These are phyloP conservation scores for Oryctes rhinoceros DNA, from an alignment of 1,140 invertebrate species.

Conservation along the genomic window DNA sequence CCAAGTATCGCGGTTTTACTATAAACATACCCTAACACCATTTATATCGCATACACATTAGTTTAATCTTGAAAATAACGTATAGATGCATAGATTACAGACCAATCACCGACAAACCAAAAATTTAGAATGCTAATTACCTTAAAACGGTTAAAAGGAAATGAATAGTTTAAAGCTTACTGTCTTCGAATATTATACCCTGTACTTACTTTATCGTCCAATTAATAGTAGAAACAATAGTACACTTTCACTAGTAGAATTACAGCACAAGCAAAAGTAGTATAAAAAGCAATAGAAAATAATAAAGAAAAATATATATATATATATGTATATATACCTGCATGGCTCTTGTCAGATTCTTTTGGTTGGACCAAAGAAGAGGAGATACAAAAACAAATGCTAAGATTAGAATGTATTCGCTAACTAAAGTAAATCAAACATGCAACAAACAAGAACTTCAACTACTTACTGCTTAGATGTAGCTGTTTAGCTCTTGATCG, in stretches of 20 bases:
- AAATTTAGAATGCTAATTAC: background rate
- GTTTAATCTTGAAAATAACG: too few relatives aligned
- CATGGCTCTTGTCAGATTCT: constrained; percentile 45
- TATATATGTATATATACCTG: constrained; percentile 40
- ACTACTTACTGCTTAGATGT: background rate
- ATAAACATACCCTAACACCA: too few relatives aligned
- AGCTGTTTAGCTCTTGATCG: background rate
- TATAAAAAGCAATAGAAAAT: constrained; percentile 11
- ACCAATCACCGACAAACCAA: too few relatives aligned
- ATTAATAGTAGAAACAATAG: background rate
- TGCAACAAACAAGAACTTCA: constrained; percentile 9
- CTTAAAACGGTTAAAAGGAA: background rate
- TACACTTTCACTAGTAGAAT: background rate
- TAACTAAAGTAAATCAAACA: constrained; percentile 34
- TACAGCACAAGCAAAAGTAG: constrained; percentile 13
- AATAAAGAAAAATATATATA: constrained; percentile 13
- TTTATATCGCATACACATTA: too few relatives aligned
- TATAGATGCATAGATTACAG: too few relatives aligned
- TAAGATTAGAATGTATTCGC: constrained; percentile 36
- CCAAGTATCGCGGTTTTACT: too few relatives aligned
- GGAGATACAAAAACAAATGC: constrained; percentile 40
- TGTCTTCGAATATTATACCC: background rate
- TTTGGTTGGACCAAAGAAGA: constrained; percentile 40
- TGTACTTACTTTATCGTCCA: background rate
- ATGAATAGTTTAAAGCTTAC: background rate